Conservation (phyloP, 2,113 vertebrate species). For the Sceloporus tristichus region DNA sequence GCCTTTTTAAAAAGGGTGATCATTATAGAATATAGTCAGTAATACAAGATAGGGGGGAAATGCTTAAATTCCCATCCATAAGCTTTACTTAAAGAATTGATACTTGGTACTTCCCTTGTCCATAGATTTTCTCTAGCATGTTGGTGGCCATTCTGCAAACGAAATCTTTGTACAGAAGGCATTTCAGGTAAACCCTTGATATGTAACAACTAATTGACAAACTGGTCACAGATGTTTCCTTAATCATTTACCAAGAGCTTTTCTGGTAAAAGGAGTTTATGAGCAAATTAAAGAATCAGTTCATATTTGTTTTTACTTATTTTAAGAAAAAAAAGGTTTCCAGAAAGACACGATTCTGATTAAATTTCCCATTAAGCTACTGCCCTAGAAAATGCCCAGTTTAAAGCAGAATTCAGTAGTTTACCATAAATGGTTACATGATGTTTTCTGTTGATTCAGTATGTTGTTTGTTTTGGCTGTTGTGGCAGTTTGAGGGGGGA, state of each 20-base stretch:
- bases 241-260: slow-evolving; percentile 48
- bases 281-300: slow-evolving; percentile 10
- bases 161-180: slow-evolving; percentile 60
- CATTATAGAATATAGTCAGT: slow-evolving; percentile 72
- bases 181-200: slow-evolving; percentile 58
- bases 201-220: slow-evolving; percentile 60
- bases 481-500: slow-evolving; percentile 26
- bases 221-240: slow-evolving; percentile 67
- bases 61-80: slow-evolving; percentile 70
- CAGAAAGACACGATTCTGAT: slow-evolving; percentile 40
- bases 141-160: slow-evolving; percentile 44
- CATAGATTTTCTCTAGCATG: slow-evolving; percentile 44
- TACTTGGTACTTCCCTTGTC: slow-evolving; percentile 57
- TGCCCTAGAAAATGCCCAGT: slow-evolving; percentile 46
- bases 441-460: slow-evolving; percentile 1
- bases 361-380: slow-evolving; percentile 40
- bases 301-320: slow-evolving; percentile 49
- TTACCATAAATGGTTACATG: not conserved
- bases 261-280: slow-evolving; percentile 35
- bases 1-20: slow-evolving; percentile 47
- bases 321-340: slow-evolving; percentile 58
- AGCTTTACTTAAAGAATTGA: slow-evolving; percentile 60
- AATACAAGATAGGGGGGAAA: slow-evolving; percentile 56
- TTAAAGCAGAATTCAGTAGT: slow-evolving; percentile 3
- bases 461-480: slow-evolving; percentile 36